Evolutionary conservation across 2,113 vertebrate species (phyloP), one percentile per base, ranked within the genome.

Genomic region (Haemorhous mexicanus): DNA sequence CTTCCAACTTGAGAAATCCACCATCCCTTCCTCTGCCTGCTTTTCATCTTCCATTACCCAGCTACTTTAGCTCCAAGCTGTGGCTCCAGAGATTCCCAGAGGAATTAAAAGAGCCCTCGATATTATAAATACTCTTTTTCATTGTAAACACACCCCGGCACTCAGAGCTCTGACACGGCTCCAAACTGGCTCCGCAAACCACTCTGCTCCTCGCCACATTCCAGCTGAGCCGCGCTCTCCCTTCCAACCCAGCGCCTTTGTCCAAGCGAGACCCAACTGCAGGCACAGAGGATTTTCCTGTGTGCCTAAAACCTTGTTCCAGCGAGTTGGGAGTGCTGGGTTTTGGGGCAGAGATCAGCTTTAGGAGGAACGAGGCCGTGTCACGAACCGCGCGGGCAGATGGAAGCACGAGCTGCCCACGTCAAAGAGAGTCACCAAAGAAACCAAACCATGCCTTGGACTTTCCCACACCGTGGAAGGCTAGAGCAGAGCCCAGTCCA

Each of bases 121-220:
- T 78, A 92, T 96, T 95, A 95, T 94, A 97, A 96, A 97, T 96
- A 96, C 55, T 94, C 89, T 69, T 84, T 73, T 59, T 89, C 89
- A 83, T 61, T 92, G 88, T 94, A 95, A 96, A 95, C 92, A 96
- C 85, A 72, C 67, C 56, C 79, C 96, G 35, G 84, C 78, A 61
- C 93, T 92, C 16, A 1, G 80, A 86, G 80, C 89, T 68, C 93
- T 84, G 93, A 78, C 95, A 69, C 3, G 12, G 90, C 94, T 93
- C 94, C 90, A 86, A 86, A 26, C 93, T 88, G 84, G 87, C 89
- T 95, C 91, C n/a, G 0, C 92, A 84, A 85, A 87, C 85, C 86
- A 18, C 92, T 84, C 92, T 47, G 90, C 56, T 95, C 79, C 91
- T 87, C 7, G 2, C 90, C 46, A n/a, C 87, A 86, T 96, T 96